Conservation (phyloP, 2,888 invertebrate species). For the Entomobrya multifasciata region DNA sequence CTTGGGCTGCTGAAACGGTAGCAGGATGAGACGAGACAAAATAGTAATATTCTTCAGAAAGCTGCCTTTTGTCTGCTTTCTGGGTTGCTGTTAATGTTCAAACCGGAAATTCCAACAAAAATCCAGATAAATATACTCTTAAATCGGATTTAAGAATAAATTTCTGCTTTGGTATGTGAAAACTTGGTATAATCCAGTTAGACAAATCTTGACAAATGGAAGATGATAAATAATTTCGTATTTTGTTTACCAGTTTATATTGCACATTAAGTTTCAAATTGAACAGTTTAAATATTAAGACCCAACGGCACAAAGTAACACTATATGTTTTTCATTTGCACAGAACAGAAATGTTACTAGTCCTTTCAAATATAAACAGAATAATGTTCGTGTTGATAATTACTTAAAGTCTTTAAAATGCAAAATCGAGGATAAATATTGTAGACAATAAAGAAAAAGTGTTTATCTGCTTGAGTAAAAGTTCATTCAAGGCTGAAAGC, state of each 20-base stretch:
- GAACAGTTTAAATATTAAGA: not conserved
- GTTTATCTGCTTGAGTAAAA: slow-evolving; percentile 13
- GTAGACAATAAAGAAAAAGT: not conserved
- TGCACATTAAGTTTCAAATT: slow-evolving; percentile 4
- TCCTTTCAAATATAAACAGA: not conserved
- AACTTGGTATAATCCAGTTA: slow-evolving; percentile 36
- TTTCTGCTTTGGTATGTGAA: not conserved
- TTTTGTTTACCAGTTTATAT: too few relatives aligned
- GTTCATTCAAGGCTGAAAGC: slow-evolving; percentile 55
- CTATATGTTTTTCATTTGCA: not conserved
- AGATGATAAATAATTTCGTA: not conserved
- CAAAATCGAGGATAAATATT: not conserved
- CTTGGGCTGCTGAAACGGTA: too few relatives aligned
- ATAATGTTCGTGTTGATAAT: not conserved
- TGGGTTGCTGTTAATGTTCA: not conserved
- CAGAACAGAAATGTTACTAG: not conserved
- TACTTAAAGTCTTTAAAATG: not conserved
- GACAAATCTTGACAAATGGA: slow-evolving; percentile 56
- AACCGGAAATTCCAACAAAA: slow-evolving; percentile 57
- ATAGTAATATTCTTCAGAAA: not conserved
- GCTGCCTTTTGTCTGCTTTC: not conserved
- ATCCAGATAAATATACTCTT: slow-evolving; percentile 61
- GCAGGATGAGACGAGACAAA: not conserved
- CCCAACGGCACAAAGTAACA: not conserved
- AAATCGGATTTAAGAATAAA: slow-evolving; percentile 65